These are phyloP conservation scores for Danio tinwini DNA, from an alignment of 2,797 vertebrate species.

Conservation along the genomic window DNA sequence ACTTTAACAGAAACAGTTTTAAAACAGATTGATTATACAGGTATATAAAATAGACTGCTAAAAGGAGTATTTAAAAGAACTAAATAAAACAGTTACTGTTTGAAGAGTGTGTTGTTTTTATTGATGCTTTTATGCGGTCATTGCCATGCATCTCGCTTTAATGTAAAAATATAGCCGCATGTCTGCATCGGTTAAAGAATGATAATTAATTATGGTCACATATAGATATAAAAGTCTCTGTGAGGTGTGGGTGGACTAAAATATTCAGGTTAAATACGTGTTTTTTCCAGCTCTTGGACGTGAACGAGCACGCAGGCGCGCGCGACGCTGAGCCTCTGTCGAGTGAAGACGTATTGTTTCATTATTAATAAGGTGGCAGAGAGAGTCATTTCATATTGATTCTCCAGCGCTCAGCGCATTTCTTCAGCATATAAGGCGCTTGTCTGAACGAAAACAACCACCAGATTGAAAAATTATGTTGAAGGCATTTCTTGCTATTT, in stretches of 20 bases:
- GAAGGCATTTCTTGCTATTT: constrained; percentile 15
- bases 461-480: constrained; percentile 31
- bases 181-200: not conserved
- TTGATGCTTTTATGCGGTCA: constrained; percentile 54
- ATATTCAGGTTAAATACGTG: not conserved
- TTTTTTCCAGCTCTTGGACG: constrained; percentile 20
- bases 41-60: constrained; percentile 78
- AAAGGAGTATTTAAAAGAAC: constrained; percentile 88
- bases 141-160: not conserved
- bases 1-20: constrained; percentile 80
- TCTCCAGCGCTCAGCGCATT: constrained; percentile 13
- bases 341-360: constrained; percentile 52
- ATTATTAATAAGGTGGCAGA: constrained; percentile 73
- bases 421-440: not conserved
- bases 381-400: constrained; percentile 64
- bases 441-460: constrained; percentile 16
- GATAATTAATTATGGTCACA: not conserved
- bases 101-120: constrained; percentile 83
- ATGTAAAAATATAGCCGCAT: not conserved
- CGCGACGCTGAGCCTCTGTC: constrained; percentile 2
- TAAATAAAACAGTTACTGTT: constrained; percentile 93
- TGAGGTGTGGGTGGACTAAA: not conserved
- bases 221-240: not conserved
- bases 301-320: constrained; percentile 43
- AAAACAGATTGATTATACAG: constrained; percentile 72